A percentile compares a stretch with the other conserved stretches of the same genome.
Evolutionary conservation across 2,888 invertebrate genomes (phyloP).

Genomic region (Molorchus minor): DNA sequence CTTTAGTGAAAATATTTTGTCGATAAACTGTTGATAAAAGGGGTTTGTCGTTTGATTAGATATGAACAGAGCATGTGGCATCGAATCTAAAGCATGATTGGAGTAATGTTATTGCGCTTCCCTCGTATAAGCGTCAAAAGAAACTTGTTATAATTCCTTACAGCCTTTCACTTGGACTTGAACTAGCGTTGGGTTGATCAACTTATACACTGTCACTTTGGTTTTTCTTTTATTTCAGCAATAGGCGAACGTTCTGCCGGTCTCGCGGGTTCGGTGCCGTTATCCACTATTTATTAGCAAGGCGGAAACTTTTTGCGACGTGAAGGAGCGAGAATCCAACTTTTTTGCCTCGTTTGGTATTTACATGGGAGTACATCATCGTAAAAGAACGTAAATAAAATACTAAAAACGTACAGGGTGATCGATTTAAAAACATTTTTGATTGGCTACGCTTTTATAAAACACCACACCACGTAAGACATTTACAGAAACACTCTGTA

Average conservation of each 20-base stretch:
- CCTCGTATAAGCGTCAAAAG: slow-evolving; percentile 15
- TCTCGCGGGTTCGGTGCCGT: slow-evolving; percentile 8
- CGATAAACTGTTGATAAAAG: no score
- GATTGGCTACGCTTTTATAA: no score
- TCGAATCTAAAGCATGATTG: no score
- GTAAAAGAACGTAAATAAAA: no score
- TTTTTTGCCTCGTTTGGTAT: background rate
- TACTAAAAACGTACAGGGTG: no score
- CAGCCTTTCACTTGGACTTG: slow-evolving; percentile 25
- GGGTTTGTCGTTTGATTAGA: no score
- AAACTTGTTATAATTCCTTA: slow-evolving; percentile 23
- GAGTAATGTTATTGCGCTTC: background rate
- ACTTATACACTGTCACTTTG: slow-evolving; percentile 26
- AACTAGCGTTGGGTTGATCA: slow-evolving; percentile 18
- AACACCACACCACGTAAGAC: no score
- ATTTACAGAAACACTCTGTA: no score
- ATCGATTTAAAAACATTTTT: no score
- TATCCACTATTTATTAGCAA: slow-evolving; percentile 18
- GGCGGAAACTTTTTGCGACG: background rate
- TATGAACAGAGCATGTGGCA: no score
- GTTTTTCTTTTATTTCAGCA: slow-evolving; percentile 25
- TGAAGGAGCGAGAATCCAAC: background rate
- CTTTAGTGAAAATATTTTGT: no score
- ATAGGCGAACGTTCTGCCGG: slow-evolving; percentile 7
- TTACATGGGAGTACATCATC: no score